Base-by-base conservation (phyloP, 2,113 vertebrate genomes). In the Forbesichthys papilliferus region DNA sequence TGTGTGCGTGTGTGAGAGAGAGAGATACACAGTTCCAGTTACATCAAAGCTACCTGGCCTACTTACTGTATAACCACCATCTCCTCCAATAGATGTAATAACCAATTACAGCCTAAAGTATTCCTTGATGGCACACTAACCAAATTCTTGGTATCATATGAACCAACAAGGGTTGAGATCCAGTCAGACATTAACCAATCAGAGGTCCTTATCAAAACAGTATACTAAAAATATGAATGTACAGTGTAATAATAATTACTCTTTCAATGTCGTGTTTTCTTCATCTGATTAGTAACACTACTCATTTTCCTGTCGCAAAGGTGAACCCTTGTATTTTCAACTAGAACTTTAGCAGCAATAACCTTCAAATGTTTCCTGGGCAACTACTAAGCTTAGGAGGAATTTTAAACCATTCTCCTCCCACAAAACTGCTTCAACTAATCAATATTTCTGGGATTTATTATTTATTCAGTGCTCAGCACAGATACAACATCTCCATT, bases 41-140 rank as follows among this genome's bases (percentile, higher is more conserved):
- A 60, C 57, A 71, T 65, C 65, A 71, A 20, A 61, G 49, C 55
- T 64, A 75, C 73, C 34, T 69, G 73, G 54, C 73, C 73, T 69
- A 80, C 61, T 66, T 64, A 27, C 27, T 27, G 27, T 27, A 55
- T 48, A 72, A 51, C 61, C 55, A 64, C 1, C 56, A 66, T 47
- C 1, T 67, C 53, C 48, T 36, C 27, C 55, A 47, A 64, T 13
- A 3, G 49, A 55, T 14, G 9, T 48, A 65, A 55, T 68, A 57
- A 73, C 48, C 51, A 63, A 54, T 63, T 14, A 58, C 34, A 48
- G n/a, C 27, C 12, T 9, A 56, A 11, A 42, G 18, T 36, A 11
- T 47, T 9, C 34, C 42, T 46, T 49, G 14, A 46, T 13, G 5
- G n/a, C 48, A 60, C 27, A 60, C 12, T 36, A 47, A 56, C 34